A percentile compares a stretch with the other conserved stretches of the same genome.
Evolutionary conservation across 2,113 vertebrate genomes (phyloP).

Genomic region (Elephas maximus): DNA sequence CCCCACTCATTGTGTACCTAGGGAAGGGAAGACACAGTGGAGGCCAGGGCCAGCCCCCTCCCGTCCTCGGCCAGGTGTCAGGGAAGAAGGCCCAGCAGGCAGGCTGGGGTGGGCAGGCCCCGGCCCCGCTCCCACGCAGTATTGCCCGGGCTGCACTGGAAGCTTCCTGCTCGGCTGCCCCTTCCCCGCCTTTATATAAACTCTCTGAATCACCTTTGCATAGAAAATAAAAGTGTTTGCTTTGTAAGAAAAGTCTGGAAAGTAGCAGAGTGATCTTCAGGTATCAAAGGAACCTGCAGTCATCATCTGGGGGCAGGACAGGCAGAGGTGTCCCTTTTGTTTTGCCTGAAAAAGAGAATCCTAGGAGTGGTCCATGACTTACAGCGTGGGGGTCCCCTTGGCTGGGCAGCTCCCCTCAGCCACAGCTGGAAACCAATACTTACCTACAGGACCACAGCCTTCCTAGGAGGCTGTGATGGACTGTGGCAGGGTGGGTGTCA

Average conservation of each 20-base stretch:
- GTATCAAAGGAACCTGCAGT: background rate
- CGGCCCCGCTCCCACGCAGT: background rate
- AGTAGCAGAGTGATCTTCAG: slow-evolving; percentile 32
- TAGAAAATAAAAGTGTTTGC: slow-evolving; percentile 86
- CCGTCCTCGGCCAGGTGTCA: background rate
- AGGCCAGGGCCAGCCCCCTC: background rate
- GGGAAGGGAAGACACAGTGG: background rate
- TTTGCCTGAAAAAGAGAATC: slow-evolving; percentile 61
- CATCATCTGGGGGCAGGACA: background rate
- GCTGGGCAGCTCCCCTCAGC: background rate
- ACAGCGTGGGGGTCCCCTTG: background rate
- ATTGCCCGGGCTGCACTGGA: background rate
- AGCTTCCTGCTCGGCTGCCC: slow-evolving; percentile 48
- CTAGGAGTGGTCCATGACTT: background rate
- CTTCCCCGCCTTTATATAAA: slow-evolving; percentile 78
- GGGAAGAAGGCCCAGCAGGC: background rate
- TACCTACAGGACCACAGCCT: background rate
- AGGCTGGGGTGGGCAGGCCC: background rate
- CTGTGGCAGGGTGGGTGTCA: background rate
- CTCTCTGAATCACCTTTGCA: slow-evolving; percentile 84
- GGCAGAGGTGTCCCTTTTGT: background rate
- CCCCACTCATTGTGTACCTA: background rate
- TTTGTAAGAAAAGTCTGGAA: slow-evolving; percentile 84
- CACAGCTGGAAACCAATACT: background rate
- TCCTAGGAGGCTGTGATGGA: background rate